Conservation (phyloP, 2,113 vertebrate species). For the Xiphias gladius region DNA sequence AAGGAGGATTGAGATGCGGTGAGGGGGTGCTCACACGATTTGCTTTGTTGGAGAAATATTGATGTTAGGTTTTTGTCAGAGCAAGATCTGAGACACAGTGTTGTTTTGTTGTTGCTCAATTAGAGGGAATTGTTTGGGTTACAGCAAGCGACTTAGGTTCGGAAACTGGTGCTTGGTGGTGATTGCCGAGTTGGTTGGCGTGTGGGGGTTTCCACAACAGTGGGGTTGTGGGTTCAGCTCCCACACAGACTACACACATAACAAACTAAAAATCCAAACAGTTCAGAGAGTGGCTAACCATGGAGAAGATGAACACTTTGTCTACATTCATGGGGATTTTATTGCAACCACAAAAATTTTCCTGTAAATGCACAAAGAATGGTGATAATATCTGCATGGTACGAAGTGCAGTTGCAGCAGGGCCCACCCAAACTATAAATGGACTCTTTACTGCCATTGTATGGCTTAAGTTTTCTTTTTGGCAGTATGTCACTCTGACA, state of each 20-base stretch:
- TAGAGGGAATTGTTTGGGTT: slow-evolving; percentile 63
- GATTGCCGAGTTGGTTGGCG: slow-evolving; percentile 35
- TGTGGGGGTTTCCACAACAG: slow-evolving; percentile 54
- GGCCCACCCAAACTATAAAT: slow-evolving; percentile 35
- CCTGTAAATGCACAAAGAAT: slow-evolving; percentile 45
- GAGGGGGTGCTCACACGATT: slow-evolving; percentile 29
- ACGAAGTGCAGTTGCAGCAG: slow-evolving; percentile 5
- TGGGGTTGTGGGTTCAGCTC: slow-evolving; percentile 50
- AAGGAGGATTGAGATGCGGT: slow-evolving; percentile 55
- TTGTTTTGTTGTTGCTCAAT: slow-evolving; percentile 70
- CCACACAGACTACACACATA: slow-evolving; percentile 42
- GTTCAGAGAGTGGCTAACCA: slow-evolving; percentile 39
- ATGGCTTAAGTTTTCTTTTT: slow-evolving; percentile 2
- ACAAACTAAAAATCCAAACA: slow-evolving; percentile 47
- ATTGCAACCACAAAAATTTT: slow-evolving; percentile 57
- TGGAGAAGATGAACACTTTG: slow-evolving; percentile 40
- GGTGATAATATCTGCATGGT: slow-evolving; percentile 22
- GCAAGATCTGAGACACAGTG: slow-evolving; percentile 50
- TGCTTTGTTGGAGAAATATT: slow-evolving; percentile 74
- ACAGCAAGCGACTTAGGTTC: slow-evolving; percentile 59
- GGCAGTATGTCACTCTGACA: slow-evolving; percentile 12
- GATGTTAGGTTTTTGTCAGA: slow-evolving; percentile 53
- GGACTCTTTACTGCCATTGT: neutral
- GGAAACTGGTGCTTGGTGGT: slow-evolving; percentile 43
- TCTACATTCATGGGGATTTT: slow-evolving; percentile 42